A percentile compares a stretch with the other conserved stretches of the same genome.
Evolutionary conservation across 2,888 invertebrate species (phyloP).

Genomic region (Loripinus fragilis): DNA sequence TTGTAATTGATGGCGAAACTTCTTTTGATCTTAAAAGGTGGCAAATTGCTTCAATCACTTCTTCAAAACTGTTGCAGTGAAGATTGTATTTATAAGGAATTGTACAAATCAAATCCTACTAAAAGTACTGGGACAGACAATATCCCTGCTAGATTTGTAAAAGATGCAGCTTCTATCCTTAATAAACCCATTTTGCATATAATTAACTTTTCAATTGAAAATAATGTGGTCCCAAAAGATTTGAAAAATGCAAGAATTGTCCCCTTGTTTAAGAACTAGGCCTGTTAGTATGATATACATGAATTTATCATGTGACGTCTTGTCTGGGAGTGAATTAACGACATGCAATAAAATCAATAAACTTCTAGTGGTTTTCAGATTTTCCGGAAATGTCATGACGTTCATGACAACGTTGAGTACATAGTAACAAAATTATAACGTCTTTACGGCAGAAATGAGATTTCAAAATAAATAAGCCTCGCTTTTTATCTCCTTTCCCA

Average conservation of each 20-base stretch:
- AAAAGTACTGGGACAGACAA: background rate
- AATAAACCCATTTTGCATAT: background rate
- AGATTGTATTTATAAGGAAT: background rate
- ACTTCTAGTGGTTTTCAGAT: background rate
- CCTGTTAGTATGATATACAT: no score
- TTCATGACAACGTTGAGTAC: no score
- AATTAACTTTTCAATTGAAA: background rate
- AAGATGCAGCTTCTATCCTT: background rate
- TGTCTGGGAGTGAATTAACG: background rate
- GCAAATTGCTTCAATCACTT: conserved; percentile 7
- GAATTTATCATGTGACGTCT: no score
- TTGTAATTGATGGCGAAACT: background rate
- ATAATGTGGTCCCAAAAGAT: background rate
- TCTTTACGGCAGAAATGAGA: no score
- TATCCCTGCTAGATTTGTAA: background rate
- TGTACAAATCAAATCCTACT: background rate
- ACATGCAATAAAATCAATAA: background rate
- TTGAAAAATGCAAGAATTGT: background rate
- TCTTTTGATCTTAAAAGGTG: conserved; percentile 6
- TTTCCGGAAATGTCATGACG: background rate
- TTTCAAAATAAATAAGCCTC: no score
- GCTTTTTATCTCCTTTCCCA: no score
- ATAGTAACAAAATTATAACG: no score
- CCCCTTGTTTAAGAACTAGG: background rate
- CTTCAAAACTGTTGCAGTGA: conserved; percentile 1